Percentiles rank a stretch among this genome's conserved stretches.
phyloP scores from a whole-genome alignment of 2,888 invertebrate genomes.

The Sceliomorpha sp. region DNA sequence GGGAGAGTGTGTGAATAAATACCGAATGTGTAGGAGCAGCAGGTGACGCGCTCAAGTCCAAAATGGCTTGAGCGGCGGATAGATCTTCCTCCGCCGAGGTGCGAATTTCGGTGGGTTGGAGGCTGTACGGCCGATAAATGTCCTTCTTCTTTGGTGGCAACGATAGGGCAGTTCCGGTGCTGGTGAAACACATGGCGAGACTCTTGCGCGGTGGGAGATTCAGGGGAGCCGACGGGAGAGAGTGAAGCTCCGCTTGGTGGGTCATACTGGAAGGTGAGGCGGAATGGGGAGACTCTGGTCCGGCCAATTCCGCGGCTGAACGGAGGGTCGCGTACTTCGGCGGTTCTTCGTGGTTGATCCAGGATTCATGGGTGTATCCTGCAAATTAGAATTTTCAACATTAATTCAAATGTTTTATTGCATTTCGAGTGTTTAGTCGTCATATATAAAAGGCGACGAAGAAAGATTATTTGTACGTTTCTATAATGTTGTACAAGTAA shows the following conservation, averaged over 20 bases:
- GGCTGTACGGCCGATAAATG: slow-evolving; percentile 92
- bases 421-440: background rate
- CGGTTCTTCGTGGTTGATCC: slow-evolving; percentile 80
- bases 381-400: slow-evolving; percentile 36
- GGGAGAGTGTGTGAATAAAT: slow-evolving; percentile 82
- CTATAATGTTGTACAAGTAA: no score
- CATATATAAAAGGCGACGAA: no score
- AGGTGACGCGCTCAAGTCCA: slow-evolving; percentile 93
- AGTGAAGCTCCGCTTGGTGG: slow-evolving; percentile 61
- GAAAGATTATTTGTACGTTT: no score
- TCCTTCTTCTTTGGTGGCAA: slow-evolving; percentile 95
- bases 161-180: slow-evolving; percentile 90
- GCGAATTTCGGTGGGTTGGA: slow-evolving; percentile 80
- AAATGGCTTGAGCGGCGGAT: slow-evolving; percentile 93
- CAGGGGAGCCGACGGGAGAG: slow-evolving; percentile 58
- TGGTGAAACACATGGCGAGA: slow-evolving; percentile 91
- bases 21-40: slow-evolving; percentile 81
- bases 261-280: slow-evolving; percentile 60
- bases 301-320: slow-evolving; percentile 81
- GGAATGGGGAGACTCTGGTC: slow-evolving; percentile 64
- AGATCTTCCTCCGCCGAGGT: slow-evolving; percentile 90
- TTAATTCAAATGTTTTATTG: no score
- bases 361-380: slow-evolving; percentile 77
- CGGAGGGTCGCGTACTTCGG: slow-evolving; percentile 82
- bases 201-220: slow-evolving; percentile 82